These are phyloP conservation scores for Poicephalus gulielmi DNA, from an alignment of 2,113 vertebrate genomes.

Conservation along the genomic window DNA sequence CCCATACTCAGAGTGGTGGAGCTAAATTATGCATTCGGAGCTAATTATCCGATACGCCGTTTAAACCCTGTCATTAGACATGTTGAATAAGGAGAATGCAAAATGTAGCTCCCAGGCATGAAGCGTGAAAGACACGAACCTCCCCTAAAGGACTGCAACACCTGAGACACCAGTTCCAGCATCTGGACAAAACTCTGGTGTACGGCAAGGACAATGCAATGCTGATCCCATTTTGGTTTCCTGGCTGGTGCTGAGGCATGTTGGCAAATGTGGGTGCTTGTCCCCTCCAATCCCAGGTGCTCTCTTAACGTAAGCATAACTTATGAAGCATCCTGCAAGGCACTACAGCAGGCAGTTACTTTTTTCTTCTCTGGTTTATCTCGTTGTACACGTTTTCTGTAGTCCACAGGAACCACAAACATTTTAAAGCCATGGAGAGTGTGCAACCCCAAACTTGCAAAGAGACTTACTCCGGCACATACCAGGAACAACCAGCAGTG, in stretches of 20 bases:
- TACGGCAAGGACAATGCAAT: rapidly evolving
- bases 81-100: background rate
- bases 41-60: background rate
- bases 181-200: background rate
- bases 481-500: background rate
- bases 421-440: background rate
- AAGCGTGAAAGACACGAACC: background rate
- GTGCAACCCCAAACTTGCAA: background rate
- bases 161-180: background rate
- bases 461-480: background rate
- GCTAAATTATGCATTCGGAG: slow-evolving; percentile 13
- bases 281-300: background rate
- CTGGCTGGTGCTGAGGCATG: background rate
- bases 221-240: background rate
- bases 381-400: background rate
- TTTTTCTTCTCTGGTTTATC: background rate
- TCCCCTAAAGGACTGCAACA: background rate
- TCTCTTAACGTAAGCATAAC: background rate
- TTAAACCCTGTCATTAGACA: background rate
- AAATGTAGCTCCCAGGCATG: background rate
- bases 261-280: background rate
- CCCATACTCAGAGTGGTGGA: background rate
- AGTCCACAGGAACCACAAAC: background rate
- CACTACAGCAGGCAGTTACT: rapidly evolving
- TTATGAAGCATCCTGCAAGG: background rate